These are phyloP conservation scores for Buceros bicornis DNA, from an alignment of 2,797 vertebrate species.

Conservation along the genomic window DNA sequence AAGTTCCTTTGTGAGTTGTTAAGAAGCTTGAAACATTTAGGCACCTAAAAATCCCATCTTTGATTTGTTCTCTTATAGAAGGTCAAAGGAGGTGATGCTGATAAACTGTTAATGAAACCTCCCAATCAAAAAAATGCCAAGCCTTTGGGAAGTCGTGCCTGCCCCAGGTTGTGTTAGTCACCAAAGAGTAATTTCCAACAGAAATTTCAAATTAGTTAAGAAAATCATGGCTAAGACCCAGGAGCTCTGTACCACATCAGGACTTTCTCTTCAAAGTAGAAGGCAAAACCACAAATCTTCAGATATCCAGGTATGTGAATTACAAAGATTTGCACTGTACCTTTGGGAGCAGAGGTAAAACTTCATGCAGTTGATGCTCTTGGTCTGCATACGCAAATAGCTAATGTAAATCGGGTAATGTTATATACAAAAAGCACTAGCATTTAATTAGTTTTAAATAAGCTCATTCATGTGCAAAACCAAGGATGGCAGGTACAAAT, in stretches of 20 bases:
- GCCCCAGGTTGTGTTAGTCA: accelerated
- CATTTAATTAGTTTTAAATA: background rate
- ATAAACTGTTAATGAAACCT: background rate
- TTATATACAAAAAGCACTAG: background rate
- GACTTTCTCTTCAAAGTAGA: background rate
- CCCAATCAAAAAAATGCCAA: background rate
- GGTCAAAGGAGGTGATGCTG: background rate
- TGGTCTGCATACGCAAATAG: background rate
- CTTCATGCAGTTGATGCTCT: background rate
- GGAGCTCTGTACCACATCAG: background rate
- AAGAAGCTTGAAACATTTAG: background rate
- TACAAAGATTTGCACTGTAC: background rate
- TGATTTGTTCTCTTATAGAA: background rate
- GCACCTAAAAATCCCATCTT: background rate
- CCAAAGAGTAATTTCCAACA: background rate
- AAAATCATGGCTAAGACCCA: background rate
- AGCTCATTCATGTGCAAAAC: background rate
- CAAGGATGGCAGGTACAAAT: background rate
- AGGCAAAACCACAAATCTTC: background rate
- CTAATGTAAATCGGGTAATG: background rate
- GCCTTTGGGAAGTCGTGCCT: background rate
- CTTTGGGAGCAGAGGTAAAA: background rate
- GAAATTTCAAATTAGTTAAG: background rate
- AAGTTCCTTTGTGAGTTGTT: background rate
- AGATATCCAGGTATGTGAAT: background rate